phyloP scores from a whole-genome alignment of 2,888 invertebrate species.

The Ennomos erosarius region DNA sequence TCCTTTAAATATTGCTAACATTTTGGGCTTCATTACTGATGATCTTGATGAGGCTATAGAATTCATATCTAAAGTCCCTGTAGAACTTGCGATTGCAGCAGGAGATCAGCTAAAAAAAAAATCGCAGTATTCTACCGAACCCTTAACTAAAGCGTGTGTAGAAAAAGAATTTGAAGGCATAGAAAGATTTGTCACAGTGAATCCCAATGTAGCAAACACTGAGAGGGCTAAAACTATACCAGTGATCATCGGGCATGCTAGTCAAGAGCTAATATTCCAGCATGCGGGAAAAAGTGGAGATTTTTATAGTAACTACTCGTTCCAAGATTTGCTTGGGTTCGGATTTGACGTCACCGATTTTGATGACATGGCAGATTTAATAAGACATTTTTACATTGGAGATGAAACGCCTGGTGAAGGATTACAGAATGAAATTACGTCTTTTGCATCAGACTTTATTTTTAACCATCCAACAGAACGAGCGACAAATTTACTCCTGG shows the following conservation, averaged over 20 bases:
- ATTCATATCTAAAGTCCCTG: conserved; percentile 23
- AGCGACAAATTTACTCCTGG: conserved; percentile 23
- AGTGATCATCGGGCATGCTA: conserved; percentile 18
- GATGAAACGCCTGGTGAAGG: conserved; percentile 18
- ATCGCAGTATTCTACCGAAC: conserved; percentile 13
- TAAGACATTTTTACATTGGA: conserved; percentile 38
- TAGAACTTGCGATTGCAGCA: conserved; percentile 14
- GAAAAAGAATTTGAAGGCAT: conserved; percentile 34
- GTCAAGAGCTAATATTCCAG: conserved; percentile 22
- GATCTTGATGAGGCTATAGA: conserved; percentile 30
- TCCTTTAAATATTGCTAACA: conserved; percentile 10
- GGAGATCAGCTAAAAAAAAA: conserved; percentile 3
- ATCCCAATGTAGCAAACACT: conserved; percentile 20
- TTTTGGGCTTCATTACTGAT: conserved; percentile 28
- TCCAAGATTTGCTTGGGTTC: conserved; percentile 28
- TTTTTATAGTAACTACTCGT: conserved; percentile 24
- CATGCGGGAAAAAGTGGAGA: conserved; percentile 9
- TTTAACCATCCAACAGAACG: conserved; percentile 36
- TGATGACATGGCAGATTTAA: conserved; percentile 23
- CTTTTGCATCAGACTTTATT: conserved; percentile 35
- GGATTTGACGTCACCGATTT: conserved; percentile 35
- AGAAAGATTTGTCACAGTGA: conserved; percentile 26
- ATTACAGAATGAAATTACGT: conserved; percentile 21
- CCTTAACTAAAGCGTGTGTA: conserved; percentile 30
- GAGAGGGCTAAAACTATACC: conserved; percentile 18